These are phyloP conservation scores for Pelvicachromis taeniatus DNA, from an alignment of 2,113 vertebrate genomes.

Conservation along the genomic window DNA sequence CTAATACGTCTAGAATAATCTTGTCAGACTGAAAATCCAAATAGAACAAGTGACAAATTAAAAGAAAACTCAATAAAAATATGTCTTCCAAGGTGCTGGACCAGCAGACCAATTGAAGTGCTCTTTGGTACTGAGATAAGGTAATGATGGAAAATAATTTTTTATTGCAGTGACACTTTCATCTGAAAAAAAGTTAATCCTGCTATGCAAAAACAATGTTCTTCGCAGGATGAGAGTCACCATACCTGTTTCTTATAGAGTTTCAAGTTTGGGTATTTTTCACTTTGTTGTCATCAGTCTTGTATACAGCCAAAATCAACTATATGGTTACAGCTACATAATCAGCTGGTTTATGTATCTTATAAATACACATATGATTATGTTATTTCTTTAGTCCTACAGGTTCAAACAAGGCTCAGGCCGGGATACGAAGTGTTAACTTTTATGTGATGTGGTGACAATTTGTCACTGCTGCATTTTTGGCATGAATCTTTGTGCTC, in stretches of 20 bases:
- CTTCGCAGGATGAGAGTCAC: neutral
- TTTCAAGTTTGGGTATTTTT: neutral
- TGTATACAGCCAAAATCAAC: neutral
- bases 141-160: neutral
- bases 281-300: neutral
- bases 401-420: neutral
- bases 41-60: neutral
- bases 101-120: neutral
- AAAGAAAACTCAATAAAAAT: neutral
- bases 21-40: neutral
- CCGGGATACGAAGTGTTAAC: rapidly evolving
- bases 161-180: neutral
- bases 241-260: neutral
- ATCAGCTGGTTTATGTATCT: neutral
- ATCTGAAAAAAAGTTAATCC: neutral
- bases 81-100: neutral
- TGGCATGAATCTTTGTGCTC: neutral
- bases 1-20: neutral
- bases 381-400: neutral
- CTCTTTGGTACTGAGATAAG: neutral
- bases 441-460: neutral
- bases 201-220: neutral
- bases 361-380: neutral
- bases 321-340: neutral
- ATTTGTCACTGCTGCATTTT: neutral